Percentiles rank a stretch among this genome's conserved stretches.
phyloP scores from a whole-genome alignment of 2,888 invertebrate genomes.

The Tuta absoluta region DNA sequence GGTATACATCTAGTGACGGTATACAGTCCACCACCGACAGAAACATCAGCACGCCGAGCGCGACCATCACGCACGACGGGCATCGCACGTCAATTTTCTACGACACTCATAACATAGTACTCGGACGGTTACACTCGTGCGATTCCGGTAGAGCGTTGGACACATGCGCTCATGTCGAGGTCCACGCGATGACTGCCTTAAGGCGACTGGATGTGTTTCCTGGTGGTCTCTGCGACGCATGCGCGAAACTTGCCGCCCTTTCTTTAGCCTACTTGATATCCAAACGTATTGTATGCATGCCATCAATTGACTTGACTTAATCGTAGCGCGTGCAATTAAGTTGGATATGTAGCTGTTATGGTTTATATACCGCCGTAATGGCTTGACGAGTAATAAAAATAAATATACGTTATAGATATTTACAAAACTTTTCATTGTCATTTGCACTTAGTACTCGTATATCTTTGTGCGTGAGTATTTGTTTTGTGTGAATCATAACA shows the following conservation, averaged over 20 bases:
- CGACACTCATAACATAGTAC: slow-evolving; percentile 39
- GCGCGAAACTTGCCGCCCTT: slow-evolving; percentile 75
- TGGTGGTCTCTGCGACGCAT: slow-evolving; percentile 53
- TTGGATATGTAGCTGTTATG: slow-evolving; percentile 1
- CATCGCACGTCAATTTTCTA: slow-evolving; percentile 68
- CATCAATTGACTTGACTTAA: slow-evolving; percentile 76
- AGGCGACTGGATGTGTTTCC: slow-evolving; percentile 55
- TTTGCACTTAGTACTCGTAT: too few species aligned
- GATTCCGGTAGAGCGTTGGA: slow-evolving; percentile 20
- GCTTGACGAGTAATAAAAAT: background rate
- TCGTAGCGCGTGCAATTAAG: slow-evolving; percentile 52
- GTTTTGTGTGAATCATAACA: too few species aligned
- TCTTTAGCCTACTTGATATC: slow-evolving; percentile 65
- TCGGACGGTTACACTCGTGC: slow-evolving; percentile 21
- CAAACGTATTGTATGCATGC: slow-evolving; percentile 67
- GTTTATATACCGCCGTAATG: background rate
- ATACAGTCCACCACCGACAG: slow-evolving; percentile 73
- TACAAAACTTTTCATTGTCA: too few species aligned
- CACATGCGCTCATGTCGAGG: slow-evolving; percentile 46
- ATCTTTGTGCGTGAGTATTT: too few species aligned
- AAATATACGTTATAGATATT: too few species aligned
- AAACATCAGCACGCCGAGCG: slow-evolving; percentile 64
- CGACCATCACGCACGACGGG: slow-evolving; percentile 69
- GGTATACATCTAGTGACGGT: slow-evolving; percentile 57
- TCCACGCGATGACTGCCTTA: slow-evolving; percentile 61